phyloP scores from a whole-genome alignment of 2,888 invertebrate species.

The Pherbina coryleti region DNA sequence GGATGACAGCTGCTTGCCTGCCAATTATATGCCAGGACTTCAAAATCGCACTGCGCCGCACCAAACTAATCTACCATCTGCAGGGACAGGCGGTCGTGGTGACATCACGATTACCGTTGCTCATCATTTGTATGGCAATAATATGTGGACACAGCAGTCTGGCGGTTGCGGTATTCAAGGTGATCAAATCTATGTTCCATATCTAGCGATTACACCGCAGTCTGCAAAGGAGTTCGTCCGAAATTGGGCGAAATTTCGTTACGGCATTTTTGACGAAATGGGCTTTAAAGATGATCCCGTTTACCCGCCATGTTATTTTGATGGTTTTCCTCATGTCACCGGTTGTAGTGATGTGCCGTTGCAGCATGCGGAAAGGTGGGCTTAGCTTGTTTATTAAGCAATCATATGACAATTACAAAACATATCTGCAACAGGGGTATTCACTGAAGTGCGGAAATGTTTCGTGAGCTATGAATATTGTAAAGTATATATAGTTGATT shows the following conservation, averaged over 20 bases:
- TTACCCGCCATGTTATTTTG: constrained; percentile 73
- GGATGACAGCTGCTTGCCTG: constrained; percentile 71
- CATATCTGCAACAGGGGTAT: no score
- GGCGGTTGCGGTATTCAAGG: constrained; percentile 73
- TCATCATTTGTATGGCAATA: constrained; percentile 71
- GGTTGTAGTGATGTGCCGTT: constrained; percentile 70
- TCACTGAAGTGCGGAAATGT: no score
- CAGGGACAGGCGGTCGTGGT: constrained; percentile 71
- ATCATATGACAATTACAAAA: no score
- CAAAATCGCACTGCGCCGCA: constrained; percentile 35
- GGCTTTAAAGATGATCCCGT: constrained; percentile 73
- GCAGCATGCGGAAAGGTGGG: constrained; percentile 10
- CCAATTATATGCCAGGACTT: constrained; percentile 56
- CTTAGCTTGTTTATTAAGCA: neutral
- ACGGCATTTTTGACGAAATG: constrained; percentile 78
- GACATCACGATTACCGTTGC: constrained; percentile 72
- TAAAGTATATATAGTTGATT: no score
- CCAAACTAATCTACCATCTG: neutral
- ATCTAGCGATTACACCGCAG: constrained; percentile 62
- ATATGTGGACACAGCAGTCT: constrained; percentile 75
- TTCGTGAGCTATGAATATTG: no score
- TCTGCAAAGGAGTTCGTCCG: constrained; percentile 71
- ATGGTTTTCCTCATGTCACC: constrained; percentile 64
- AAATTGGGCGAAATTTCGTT: constrained; percentile 78
- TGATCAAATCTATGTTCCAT: constrained; percentile 73